Conservation (phyloP, 2,797 vertebrate species). For the Oreochromis mossambicus region DNA sequence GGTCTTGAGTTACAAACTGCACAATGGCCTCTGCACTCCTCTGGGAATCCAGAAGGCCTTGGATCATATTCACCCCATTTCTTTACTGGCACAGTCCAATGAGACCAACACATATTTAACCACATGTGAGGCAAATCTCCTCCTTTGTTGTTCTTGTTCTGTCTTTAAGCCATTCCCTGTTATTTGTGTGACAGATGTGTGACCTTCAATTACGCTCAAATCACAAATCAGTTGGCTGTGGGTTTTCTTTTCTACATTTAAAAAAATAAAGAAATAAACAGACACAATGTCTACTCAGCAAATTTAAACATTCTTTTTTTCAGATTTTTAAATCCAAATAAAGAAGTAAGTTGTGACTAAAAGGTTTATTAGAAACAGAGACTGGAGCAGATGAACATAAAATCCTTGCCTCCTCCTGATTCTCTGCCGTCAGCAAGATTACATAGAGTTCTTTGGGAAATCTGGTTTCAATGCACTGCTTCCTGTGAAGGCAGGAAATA, state of each 20-base stretch:
- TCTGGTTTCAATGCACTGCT: slow-evolving; percentile 84
- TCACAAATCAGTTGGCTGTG: slow-evolving; percentile 6
- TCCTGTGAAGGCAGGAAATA: slow-evolving; percentile 84
- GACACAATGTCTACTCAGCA: not conserved
- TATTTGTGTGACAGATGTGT: slow-evolving; percentile 61
- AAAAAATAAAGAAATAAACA: not conserved
- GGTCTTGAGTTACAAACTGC: slow-evolving; percentile 60
- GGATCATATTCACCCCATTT: slow-evolving; percentile 63
- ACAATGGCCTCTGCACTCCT: slow-evolving; percentile 45
- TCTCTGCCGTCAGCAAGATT: slow-evolving; percentile 25
- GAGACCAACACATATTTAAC: slow-evolving; percentile 47
- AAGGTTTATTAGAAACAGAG: not conserved
- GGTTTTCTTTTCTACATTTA: not conserved
- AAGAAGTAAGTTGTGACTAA: not conserved
- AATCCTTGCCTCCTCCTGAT: slow-evolving; percentile 1
- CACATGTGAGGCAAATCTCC: slow-evolving; percentile 53
- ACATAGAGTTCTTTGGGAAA: slow-evolving; percentile 56
- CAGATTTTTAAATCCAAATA: not conserved
- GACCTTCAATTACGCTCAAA: slow-evolving; percentile 48
- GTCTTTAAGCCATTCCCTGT: slow-evolving; percentile 24
- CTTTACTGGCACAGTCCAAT: slow-evolving; percentile 38
- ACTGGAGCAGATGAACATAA: slow-evolving; percentile 7
- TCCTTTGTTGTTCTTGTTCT: slow-evolving; percentile 35
- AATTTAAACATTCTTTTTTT: not conserved
- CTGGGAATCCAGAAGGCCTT: slow-evolving; percentile 14